Conservation (phyloP, 2,797 vertebrate genomes). For the Micropoecilia bifurca region DNA sequence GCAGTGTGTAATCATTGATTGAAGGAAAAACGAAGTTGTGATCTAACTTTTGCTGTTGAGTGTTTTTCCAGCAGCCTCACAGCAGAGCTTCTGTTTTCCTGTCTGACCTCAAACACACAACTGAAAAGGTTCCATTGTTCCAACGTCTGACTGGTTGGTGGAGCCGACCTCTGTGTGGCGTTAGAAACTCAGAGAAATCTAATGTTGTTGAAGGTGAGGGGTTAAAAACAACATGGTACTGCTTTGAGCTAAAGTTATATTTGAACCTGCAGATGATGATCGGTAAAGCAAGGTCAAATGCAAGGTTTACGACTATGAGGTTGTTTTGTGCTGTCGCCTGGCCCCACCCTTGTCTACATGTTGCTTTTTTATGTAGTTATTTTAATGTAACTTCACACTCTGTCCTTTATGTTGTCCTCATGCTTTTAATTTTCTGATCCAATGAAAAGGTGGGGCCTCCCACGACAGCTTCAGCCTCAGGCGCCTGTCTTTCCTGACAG, state of each 20-base stretch:
- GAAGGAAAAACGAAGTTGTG: not conserved
- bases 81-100: not conserved
- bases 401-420: too few species aligned
- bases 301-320: not conserved
- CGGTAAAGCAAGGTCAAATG: too few species aligned
- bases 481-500: too few species aligned
- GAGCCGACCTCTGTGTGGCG: not conserved
- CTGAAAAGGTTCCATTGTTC: not conserved
- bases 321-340: not conserved
- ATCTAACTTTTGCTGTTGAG: not conserved
- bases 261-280: not conserved
- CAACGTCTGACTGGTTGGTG: not conserved
- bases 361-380: too few species aligned
- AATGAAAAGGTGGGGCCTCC: too few species aligned
- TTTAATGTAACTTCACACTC: too few species aligned
- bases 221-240: not conserved
- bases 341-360: too few species aligned
- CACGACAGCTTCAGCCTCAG: too few species aligned
- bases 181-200: not conserved
- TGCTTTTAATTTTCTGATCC: too few species aligned
- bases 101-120: not conserved
- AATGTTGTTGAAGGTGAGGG: not conserved
- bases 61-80: not conserved
- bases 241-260: not conserved
- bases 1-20: not conserved